phyloP scores from a whole-genome alignment of 2,888 invertebrate genomes.

The Epicampocera succincta region DNA sequence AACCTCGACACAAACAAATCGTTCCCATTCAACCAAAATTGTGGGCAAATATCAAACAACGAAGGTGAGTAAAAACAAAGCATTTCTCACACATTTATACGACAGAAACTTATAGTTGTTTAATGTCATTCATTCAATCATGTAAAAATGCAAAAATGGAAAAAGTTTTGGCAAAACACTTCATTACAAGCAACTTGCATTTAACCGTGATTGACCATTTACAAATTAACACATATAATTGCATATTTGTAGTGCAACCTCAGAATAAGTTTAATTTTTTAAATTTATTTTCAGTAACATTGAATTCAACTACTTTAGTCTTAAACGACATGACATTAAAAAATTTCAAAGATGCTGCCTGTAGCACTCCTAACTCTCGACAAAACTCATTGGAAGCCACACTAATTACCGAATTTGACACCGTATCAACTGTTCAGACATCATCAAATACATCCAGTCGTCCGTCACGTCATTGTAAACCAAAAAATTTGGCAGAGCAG shows the following conservation, averaged over 20 bases:
- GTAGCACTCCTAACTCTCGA: conserved; percentile 64
- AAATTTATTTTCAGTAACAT: conserved; percentile 17
- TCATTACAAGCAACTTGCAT: too few relatives aligned
- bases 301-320: conserved; percentile 9
- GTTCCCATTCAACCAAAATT: not conserved
- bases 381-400: not conserved
- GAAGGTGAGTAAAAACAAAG: conserved; percentile 21
- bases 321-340: conserved; percentile 50
- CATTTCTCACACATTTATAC: too few relatives aligned
- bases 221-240: too few relatives aligned
- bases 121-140: too few relatives aligned
- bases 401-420: not conserved
- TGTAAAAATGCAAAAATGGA: too few relatives aligned
- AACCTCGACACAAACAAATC: not conserved
- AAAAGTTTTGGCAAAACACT: too few relatives aligned
- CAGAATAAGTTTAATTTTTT: not conserved
- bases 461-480: conserved; percentile 62
- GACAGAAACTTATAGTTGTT: too few relatives aligned
- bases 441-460: conserved; percentile 5
- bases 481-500: conserved; percentile 60
- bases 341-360: conserved; percentile 51
- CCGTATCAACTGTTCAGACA: not conserved
- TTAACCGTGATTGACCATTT: too few relatives aligned
- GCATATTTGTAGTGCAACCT: too few relatives aligned
- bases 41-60: not conserved